Percentiles rank a stretch among this genome's conserved stretches.
These are phyloP conservation scores for Trogon melanurus DNA, from an alignment of 2,113 vertebrate genomes.

Conservation along the genomic window DNA sequence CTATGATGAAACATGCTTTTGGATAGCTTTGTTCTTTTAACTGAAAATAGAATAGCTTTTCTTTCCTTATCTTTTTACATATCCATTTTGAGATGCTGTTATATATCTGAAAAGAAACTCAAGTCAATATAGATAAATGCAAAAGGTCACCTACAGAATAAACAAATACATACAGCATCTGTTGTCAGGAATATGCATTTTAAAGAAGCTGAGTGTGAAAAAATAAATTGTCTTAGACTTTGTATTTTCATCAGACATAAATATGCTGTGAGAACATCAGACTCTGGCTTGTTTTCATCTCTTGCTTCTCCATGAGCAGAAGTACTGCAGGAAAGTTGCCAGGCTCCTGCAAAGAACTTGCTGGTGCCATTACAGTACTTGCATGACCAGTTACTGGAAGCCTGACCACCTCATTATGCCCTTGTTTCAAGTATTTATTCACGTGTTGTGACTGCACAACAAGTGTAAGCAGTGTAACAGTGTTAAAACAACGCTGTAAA, in stretches of 20 bases:
- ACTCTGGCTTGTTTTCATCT: not conserved
- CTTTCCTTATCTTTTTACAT: constrained; percentile 28
- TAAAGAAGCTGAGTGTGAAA: not conserved
- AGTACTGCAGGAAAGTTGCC: not conserved
- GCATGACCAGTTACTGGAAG: not conserved
- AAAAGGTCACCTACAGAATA: constrained; percentile 11
- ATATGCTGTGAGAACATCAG: not conserved
- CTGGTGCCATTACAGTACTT: not conserved
- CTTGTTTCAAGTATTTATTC: not conserved
- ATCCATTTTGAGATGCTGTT: not conserved
- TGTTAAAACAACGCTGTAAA: not conserved
- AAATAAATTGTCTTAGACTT: not conserved
- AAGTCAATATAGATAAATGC: constrained; percentile 19
- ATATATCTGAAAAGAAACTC: constrained; percentile 6
- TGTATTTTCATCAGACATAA: not conserved
- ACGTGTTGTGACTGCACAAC: not conserved
- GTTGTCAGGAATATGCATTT: constrained; percentile 3
- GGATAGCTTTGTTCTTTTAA: constrained; percentile 10
- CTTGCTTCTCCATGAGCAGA: not conserved
- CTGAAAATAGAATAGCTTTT: constrained; percentile 16
- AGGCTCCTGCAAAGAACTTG: not conserved
- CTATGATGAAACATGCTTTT: not conserved
- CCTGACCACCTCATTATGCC: not conserved
- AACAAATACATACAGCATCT: constrained; percentile 17
- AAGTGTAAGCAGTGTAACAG: not conserved